Base-by-base conservation (phyloP, 2,113 vertebrate genomes). In the Semicossyphus pulcher region DNA sequence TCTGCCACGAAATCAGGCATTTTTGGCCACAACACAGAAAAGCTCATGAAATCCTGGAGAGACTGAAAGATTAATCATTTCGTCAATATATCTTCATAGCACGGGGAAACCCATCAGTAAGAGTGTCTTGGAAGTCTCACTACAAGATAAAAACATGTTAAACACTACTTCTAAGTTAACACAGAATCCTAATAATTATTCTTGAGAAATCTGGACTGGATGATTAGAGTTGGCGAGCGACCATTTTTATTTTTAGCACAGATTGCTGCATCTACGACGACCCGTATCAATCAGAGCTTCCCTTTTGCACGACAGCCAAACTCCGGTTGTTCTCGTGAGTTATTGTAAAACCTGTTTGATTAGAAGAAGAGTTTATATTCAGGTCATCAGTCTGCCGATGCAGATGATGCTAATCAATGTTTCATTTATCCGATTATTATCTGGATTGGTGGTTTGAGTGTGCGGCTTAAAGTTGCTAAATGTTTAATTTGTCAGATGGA, bases 221-320 rank as follows among this genome's bases (percentile, higher is more conserved):
- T n/a, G n/a, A 31, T 72, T 61, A 45, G 15, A 48, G 51, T 56
- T 68, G 36, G 37, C 39, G 49, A 34, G 16, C 5, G 21, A 25
- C 52, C 20, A 3, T 9, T 41, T n/a, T 65, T n/a, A 58, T 36
- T 52, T 44, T 61, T 62, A 49, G 42, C n/a, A 15, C 20, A 15
- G 6, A 34, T 18, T 7, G 9, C 23, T 64, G 15, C 25, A 28
- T 12, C 60, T 56, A 18, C 52, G 1, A 3, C 18, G 8, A 54
- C 9, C 66, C 12, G 48, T 78, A 60, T 64, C n/a, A 49, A 10
- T 62, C 25, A 5, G 61, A 62, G 32, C n/a, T 34, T 44, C 45
- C 26, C 21, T 7, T 53, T 61, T 28, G 31, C 23, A 28, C 2
- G 9, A 3, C 23, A 41, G 34, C 47, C 34, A 57, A 44, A 23